Conservation (phyloP, 1,140 invertebrate species). For the Rhizoglyphus robini region DNA sequence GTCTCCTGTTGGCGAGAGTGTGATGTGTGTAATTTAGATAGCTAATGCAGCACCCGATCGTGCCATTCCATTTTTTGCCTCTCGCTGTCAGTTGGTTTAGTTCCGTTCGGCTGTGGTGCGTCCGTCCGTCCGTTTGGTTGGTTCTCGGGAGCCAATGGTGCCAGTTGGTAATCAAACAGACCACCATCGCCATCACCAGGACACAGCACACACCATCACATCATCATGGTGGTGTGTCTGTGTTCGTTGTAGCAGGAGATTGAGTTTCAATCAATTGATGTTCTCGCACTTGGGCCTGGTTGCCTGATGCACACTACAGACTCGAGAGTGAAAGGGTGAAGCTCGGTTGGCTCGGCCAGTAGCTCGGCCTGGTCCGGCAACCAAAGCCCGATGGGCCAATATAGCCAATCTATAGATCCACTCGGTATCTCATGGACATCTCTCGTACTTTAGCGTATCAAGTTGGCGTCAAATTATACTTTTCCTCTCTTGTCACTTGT, state of each 20-base stretch:
- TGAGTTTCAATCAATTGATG: constrained; percentile 13
- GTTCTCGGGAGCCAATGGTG: neutral
- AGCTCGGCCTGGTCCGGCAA: too few species aligned
- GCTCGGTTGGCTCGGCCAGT: too few species aligned
- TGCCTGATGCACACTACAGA: too few species aligned
- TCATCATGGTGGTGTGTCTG: neutral
- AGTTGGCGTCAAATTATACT: too few species aligned
- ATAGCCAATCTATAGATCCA: too few species aligned
- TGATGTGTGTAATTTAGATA: neutral
- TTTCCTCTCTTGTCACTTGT: too few species aligned
- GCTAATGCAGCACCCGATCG: constrained; percentile 13
- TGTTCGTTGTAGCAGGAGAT: neutral
- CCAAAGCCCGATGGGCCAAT: too few species aligned
- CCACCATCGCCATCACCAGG: constrained; percentile 2
- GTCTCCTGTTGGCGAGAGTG: neutral
- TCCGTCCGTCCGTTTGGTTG: neutral
- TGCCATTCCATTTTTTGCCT: constrained; percentile 1
- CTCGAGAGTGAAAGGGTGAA: too few species aligned
- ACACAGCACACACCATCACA: neutral
- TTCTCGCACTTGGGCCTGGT: neutral
- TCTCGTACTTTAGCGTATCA: too few species aligned
- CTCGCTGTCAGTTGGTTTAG: neutral
- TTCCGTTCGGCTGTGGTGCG: neutral
- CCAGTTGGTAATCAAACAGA: neutral
- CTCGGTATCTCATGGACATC: too few species aligned